phyloP scores from a whole-genome alignment of 2,113 vertebrate genomes.

The Phaetusa simplex region DNA sequence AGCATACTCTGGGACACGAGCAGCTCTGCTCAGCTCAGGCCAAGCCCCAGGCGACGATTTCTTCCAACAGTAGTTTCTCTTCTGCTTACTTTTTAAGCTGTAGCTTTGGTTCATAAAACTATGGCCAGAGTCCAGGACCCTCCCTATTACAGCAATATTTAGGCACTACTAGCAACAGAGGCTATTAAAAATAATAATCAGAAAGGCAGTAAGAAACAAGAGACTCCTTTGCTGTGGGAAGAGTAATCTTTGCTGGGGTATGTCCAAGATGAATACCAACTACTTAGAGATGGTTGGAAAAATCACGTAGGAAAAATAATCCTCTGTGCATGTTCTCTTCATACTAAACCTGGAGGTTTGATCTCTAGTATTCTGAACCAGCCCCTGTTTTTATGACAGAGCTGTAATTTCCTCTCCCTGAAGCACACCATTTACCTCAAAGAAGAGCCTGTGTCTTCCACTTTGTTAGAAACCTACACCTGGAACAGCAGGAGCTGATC shows the following conservation, averaged over 20 bases:
- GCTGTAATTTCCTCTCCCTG: neutral
- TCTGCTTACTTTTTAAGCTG: neutral
- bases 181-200: neutral
- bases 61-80: neutral
- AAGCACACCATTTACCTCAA: neutral
- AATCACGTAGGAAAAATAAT: neutral
- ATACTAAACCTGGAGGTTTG: neutral
- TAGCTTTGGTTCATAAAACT: neutral
- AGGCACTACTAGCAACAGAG: neutral
- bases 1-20: rapidly evolving
- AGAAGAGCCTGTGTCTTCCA: neutral
- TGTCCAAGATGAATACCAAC: neutral
- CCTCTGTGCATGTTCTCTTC: neutral
- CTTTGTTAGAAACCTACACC: neutral
- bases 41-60: neutral
- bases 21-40: neutral
- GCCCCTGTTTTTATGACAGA: neutral
- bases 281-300: neutral
- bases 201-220: neutral
- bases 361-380: neutral
- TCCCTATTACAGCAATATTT: neutral
- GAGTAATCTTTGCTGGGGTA: neutral
- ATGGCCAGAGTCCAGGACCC: neutral
- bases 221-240: neutral
- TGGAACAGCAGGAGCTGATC: neutral